A percentile compares a stretch with the other conserved stretches of the same genome.
These are phyloP conservation scores for Delia radicum DNA, from an alignment of 1,140 invertebrate species.

Conservation along the genomic window DNA sequence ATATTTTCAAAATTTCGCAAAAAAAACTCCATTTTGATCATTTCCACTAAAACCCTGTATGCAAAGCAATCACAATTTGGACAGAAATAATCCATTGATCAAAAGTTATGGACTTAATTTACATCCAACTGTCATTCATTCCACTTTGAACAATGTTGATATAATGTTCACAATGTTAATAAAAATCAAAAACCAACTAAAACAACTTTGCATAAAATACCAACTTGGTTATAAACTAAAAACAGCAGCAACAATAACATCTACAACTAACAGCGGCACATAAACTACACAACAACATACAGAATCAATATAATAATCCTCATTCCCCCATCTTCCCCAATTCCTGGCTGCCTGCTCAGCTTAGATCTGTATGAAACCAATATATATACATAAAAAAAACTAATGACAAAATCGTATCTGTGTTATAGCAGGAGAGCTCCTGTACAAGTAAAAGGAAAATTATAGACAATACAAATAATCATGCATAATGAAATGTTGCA, in stretches of 20 bases:
- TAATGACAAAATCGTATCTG: conserved; percentile 18
- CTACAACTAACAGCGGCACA: neutral
- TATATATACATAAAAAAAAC: neutral
- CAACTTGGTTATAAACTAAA: conserved; percentile 14
- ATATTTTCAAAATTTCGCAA: no score
- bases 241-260: neutral
- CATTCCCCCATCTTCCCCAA: no score
- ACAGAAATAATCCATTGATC: no score
- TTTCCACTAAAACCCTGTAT: no score
- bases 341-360: neutral
- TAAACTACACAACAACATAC: neutral
- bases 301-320: neutral
- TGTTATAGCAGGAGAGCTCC: neutral
- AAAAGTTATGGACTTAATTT: conserved; percentile 16
- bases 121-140: conserved; percentile 14
- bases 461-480: conserved; percentile 23
- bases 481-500: conserved; percentile 12
- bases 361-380: neutral
- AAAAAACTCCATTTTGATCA: neutral
- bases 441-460: conserved; percentile 10
- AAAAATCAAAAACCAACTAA: conserved; percentile 24
- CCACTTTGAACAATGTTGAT: neutral
- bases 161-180: conserved; percentile 16
- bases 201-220: conserved; percentile 20
- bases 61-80: no score